These are phyloP conservation scores for Scalopus aquaticus DNA, from an alignment of 2,113 vertebrate genomes.

Conservation along the genomic window DNA sequence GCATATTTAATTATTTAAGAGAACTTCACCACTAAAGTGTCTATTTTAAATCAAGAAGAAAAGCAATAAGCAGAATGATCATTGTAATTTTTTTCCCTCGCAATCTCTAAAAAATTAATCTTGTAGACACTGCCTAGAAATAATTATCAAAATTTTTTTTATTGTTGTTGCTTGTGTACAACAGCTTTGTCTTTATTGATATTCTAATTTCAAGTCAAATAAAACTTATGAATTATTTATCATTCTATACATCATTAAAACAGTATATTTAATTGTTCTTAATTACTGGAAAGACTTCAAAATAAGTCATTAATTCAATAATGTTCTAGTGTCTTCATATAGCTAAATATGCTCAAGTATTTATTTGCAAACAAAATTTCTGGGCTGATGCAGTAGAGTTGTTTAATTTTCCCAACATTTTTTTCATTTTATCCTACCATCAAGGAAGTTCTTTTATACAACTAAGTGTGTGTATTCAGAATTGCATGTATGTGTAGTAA, in stretches of 20 bases:
- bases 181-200: background rate
- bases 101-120: background rate
- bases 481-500: background rate
- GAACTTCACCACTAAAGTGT: background rate
- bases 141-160: background rate
- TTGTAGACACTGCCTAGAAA: background rate
- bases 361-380: background rate
- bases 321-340: background rate
- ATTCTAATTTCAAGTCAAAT: background rate
- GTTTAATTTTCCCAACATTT: background rate
- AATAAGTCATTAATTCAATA: background rate
- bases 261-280: background rate
- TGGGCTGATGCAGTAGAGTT: background rate
- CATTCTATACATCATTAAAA: background rate
- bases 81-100: background rate
- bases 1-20: background rate
- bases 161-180: background rate
- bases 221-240: background rate
- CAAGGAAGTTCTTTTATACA: background rate
- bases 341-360: background rate
- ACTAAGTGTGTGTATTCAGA: background rate
- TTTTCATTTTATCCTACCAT: background rate
- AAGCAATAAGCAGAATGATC: slow-evolving; percentile 5
- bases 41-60: background rate
- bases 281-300: background rate